Evolutionary conservation across 1,140 invertebrate species (phyloP), one percentile per base, ranked within the genome.

Genomic region (Dendrolimus punctatus): DNA sequence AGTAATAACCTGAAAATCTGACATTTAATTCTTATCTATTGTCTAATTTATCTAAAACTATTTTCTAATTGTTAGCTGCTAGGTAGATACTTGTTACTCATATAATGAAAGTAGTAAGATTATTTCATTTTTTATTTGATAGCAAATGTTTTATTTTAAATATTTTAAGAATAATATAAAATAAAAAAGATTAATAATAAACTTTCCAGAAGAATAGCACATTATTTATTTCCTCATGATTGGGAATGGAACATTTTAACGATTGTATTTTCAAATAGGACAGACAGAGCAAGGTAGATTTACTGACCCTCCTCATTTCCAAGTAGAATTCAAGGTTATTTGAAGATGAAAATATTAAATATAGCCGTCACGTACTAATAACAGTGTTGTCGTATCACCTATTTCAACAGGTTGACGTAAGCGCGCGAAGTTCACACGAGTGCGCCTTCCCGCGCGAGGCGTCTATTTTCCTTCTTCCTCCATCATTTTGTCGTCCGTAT

Each of bases 401-500:
- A 44, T 73, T 70, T 76, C 76, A 68, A 40, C 38, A 41, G 9
- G 45, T 9, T 68, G 71, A 82, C 66, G 66, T 76, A 76, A 9
- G 62, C 64, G 70, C 72, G 61, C 60, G 50, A 77, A 70, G 66
- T 80, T 82, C 76, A 74, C 41, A 5, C 44, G 51, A 68, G 69
- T 67, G 70, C 66, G 64, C 60, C 57, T 64, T 68, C 66, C 71
- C 68, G 73, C 68, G 73, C 71, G 67, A 71, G 66, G 75, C 78
- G 65, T 60, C 58, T 72, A 72, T 70, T 78, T 75, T 75, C 72
- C 68, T 56, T 62, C 76, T 75, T 73, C 73, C 73, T 84, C 80
- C 76, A 81, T 83, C 80, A 86, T 86, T 86, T 85, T 71, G 71
- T 71, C 78, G 67, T 68, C 76, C 76, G 80, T 78, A 75, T 82